Percentiles rank a stretch among this genome's conserved stretches.
These are phyloP conservation scores for Nomada hirtipes DNA, from an alignment of 2,888 invertebrate species.

Conservation along the genomic window DNA sequence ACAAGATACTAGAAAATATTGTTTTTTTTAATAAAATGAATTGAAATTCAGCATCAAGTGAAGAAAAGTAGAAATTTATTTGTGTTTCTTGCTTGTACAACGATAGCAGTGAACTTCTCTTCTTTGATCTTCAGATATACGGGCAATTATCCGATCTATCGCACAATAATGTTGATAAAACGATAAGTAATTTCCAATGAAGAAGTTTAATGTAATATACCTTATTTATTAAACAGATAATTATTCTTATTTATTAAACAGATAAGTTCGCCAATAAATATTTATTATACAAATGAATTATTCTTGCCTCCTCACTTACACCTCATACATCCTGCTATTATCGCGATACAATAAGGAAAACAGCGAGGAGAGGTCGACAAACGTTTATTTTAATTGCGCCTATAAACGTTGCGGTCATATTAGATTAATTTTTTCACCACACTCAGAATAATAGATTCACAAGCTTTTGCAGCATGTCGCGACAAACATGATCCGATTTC, in stretches of 20 bases:
- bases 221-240: too few relatives aligned
- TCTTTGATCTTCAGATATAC: neutral
- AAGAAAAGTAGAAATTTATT: neutral
- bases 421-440: constrained; percentile 38
- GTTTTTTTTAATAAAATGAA: neutral
- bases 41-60: neutral
- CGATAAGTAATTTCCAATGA: neutral
- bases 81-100: neutral
- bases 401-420: neutral
- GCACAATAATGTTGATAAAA: neutral
- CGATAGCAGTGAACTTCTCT: neutral
- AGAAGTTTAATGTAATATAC: neutral
- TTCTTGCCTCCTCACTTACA: too few relatives aligned
- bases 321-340: too few relatives aligned
- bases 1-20: neutral
- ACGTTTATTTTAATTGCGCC: neutral
- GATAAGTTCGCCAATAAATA: too few relatives aligned
- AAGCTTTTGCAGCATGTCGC: constrained; percentile 48
- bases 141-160: neutral
- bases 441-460: constrained; percentile 40
- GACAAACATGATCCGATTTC: constrained; percentile 48
- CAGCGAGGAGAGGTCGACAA: too few relatives aligned
- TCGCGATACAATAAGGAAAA: too few relatives aligned
- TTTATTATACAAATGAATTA: too few relatives aligned
- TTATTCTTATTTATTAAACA: too few relatives aligned